Evolutionary conservation across 2,113 vertebrate species (phyloP).

Genomic region (Procavia capensis): DNA sequence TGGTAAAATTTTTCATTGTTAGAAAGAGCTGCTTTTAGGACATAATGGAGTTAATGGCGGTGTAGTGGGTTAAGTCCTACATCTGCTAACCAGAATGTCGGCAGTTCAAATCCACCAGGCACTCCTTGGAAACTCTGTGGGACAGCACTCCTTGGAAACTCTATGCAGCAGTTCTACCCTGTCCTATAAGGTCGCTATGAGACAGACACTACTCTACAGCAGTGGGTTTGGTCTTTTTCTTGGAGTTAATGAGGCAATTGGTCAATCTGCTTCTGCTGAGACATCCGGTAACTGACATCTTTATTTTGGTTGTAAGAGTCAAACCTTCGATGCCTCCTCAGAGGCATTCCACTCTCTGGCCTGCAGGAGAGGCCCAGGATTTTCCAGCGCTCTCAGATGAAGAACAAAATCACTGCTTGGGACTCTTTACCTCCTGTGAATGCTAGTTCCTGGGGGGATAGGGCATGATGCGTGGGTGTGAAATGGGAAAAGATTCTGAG

Average conservation of each 20-base stretch:
- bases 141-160: no score
- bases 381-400: constrained; percentile 28
- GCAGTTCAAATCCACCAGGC: no score
- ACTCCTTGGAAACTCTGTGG: no score
- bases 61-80: no score
- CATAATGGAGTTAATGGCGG: constrained; percentile 7
- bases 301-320: constrained; percentile 52
- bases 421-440: constrained; percentile 30
- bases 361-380: neutral
- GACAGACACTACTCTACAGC: no score
- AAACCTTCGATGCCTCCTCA: neutral
- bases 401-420: constrained; percentile 61
- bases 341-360: neutral
- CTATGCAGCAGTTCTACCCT: no score
- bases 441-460: constrained; percentile 24
- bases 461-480: constrained; percentile 56
- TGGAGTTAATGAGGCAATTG: constrained; percentile 16
- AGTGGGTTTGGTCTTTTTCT: no score
- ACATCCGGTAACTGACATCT: neutral
- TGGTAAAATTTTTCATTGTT: neutral
- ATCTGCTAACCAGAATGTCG: no score
- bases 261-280: constrained; percentile 24
- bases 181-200: no score
- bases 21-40: neutral
- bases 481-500: neutral